These are phyloP conservation scores for Noturus placidus DNA, from an alignment of 2,113 vertebrate species.

Conservation along the genomic window DNA sequence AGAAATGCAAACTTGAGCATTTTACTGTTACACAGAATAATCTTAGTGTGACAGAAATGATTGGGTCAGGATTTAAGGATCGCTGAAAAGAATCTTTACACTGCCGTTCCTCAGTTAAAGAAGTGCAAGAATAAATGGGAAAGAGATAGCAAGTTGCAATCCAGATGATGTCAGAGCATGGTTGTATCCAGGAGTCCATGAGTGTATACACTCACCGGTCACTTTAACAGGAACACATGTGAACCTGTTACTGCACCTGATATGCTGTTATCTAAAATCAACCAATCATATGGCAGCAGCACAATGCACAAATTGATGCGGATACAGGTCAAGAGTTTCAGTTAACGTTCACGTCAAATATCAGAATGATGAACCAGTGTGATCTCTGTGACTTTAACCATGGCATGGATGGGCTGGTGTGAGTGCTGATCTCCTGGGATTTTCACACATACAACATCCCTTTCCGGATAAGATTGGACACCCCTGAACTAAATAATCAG, in stretches of 20 bases:
- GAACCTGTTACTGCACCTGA: too few relatives aligned
- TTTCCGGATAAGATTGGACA: too few relatives aligned
- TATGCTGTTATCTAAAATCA: neutral
- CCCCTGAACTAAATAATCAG: too few relatives aligned
- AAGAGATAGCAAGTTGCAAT: neutral
- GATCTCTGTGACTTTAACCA: too few relatives aligned
- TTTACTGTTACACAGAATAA: neutral
- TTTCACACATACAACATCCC: too few relatives aligned
- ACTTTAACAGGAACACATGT: neutral
- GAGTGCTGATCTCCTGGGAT: too few relatives aligned
- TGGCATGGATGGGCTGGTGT: too few relatives aligned
- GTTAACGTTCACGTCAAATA: too few relatives aligned
- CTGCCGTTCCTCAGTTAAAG: neutral
- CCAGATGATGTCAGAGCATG: neutral
- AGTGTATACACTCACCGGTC: neutral
- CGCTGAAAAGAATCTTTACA: neutral
- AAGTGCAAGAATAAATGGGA: neutral
- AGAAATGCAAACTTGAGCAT: neutral
- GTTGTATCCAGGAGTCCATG: neutral
- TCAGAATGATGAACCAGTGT: too few relatives aligned
- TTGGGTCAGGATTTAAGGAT: neutral
- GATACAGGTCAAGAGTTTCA: neutral
- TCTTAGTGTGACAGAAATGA: neutral
- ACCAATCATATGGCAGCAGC: neutral
- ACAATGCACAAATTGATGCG: neutral